A percentile compares a stretch with the other conserved stretches of the same genome.
Conservation (phyloP, 92 coral and sea anemone species). For the Epizoanthus scotinus region DNA sequence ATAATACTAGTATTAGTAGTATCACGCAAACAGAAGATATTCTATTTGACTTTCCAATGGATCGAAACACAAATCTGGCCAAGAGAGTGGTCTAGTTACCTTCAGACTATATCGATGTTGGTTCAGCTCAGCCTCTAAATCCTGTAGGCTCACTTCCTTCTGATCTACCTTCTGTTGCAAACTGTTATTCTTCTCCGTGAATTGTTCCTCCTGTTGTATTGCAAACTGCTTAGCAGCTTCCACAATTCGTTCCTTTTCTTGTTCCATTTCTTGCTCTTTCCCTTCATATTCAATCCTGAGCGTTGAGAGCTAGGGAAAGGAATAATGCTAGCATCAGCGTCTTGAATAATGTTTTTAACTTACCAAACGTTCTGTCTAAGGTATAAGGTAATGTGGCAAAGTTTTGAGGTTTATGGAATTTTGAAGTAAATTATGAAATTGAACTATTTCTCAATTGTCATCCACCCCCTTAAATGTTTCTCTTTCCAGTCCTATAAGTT, state of each 20-base stretch:
- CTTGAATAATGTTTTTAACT: not conserved
- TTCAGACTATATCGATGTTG: conserved; percentile 46
- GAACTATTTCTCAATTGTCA: too few species aligned
- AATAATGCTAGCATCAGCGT: not conserved
- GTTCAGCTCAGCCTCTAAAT: conserved; percentile 44
- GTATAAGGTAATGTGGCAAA: too few species aligned
- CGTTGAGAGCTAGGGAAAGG: conserved; percentile 51
- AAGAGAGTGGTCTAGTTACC: not conserved
- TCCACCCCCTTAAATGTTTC: too few species aligned
- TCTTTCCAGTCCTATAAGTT: too few species aligned
- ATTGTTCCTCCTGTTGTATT: conserved; percentile 67
- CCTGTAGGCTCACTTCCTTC: conserved; percentile 67
- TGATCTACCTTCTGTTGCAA: conserved; percentile 47
- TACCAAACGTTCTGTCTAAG: too few species aligned
- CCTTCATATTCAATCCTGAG: conserved; percentile 55
- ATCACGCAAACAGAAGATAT: too few species aligned
- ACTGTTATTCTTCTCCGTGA: conserved; percentile 38
- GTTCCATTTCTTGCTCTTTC: conserved; percentile 65
- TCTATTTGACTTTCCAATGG: not conserved
- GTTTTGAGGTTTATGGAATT: too few species aligned
- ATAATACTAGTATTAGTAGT: too few species aligned
- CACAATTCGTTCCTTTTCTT: conserved; percentile 67
- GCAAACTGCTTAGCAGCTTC: conserved; percentile 83
- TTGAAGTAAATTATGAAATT: too few species aligned
- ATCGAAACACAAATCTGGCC: not conserved